Conservation (phyloP, 2,113 vertebrate species). For the Ctenomys sociabilis region DNA sequence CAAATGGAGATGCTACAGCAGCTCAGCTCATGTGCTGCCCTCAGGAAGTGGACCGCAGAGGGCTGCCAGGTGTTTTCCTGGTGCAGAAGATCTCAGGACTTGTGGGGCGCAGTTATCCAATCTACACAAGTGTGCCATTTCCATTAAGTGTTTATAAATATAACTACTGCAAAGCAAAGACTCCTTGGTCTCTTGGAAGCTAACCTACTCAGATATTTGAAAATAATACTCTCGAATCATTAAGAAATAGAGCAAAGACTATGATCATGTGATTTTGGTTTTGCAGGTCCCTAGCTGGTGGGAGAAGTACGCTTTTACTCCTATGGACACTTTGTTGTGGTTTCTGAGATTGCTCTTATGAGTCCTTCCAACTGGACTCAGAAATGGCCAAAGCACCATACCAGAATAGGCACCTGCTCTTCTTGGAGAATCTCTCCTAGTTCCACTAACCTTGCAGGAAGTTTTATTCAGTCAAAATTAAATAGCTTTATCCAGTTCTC, state of each 20-base stretch:
- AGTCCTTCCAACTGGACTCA: background rate
- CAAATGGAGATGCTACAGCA: background rate
- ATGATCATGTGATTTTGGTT: background rate
- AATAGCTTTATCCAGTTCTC: background rate
- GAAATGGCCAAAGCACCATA: accelerated
- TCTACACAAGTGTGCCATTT: background rate
- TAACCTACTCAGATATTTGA: background rate
- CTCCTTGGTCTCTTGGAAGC: background rate
- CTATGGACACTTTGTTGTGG: too few species aligned
- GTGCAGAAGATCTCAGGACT: accelerated
- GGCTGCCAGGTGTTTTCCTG: accelerated
- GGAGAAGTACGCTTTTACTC: background rate
- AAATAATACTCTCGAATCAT: background rate
- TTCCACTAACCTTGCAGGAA: background rate
- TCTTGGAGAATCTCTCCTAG: background rate
- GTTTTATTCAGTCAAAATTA: background rate
- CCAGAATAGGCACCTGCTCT: too few species aligned
- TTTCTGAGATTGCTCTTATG: background rate
- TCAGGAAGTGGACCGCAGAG: accelerated
- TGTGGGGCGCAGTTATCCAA: accelerated
- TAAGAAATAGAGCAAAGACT: background rate
- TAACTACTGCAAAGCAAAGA: background rate
- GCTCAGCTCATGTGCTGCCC: accelerated
- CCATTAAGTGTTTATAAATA: background rate
- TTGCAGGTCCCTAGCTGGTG: too few species aligned